These are phyloP conservation scores for Varecia variegata DNA, from an alignment of 2,797 vertebrate species.

Conservation along the genomic window DNA sequence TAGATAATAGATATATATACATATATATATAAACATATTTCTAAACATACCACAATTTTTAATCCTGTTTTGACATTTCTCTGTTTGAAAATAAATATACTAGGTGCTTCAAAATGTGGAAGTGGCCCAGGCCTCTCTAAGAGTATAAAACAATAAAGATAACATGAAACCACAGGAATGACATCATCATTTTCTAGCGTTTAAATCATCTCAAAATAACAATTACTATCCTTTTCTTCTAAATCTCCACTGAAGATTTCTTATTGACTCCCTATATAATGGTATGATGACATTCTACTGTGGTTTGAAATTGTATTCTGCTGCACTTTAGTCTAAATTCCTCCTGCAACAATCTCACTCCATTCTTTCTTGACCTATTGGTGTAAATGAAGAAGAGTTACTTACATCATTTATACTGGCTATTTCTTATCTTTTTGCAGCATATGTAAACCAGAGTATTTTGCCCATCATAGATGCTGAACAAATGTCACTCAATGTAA, in stretches of 20 bases:
- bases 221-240: background rate
- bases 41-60: background rate
- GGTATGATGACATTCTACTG: background rate
- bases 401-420: background rate
- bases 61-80: background rate
- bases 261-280: constrained; percentile 22
- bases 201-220: constrained; percentile 39
- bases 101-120: background rate
- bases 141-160: background rate
- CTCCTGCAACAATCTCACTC: background rate
- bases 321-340: constrained; percentile 5
- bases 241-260: background rate
- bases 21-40: background rate
- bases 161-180: background rate
- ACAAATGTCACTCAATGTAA: background rate
- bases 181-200: background rate
- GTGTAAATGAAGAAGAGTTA: constrained; percentile 4
- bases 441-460: background rate
- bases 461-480: constrained; percentile 20
- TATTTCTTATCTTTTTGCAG: constrained; percentile 9
- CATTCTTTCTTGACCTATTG: constrained; percentile 23
- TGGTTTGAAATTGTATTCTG: constrained; percentile 17
- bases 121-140: background rate
- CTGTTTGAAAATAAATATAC: background rate
- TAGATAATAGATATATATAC: background rate